Conservation (phyloP, 2,113 vertebrate species). For the Anolis carolinensis region DNA sequence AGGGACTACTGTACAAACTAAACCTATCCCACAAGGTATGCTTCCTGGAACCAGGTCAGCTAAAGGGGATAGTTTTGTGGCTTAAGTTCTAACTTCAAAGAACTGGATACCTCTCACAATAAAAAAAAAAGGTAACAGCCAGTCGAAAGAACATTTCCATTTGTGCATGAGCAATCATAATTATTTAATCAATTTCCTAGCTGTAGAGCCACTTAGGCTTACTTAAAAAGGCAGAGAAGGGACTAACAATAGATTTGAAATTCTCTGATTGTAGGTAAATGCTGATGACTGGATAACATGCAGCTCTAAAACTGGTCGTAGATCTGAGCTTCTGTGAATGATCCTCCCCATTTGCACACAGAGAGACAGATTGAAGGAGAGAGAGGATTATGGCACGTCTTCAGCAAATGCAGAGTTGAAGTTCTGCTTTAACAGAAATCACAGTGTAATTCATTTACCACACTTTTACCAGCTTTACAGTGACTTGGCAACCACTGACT, state of each 20-base stretch:
- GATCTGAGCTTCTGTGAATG: background rate
- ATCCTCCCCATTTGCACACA: background rate
- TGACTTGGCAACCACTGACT: background rate
- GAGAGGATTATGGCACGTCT: too few species aligned
- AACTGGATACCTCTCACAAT: background rate
- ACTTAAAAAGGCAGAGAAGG: background rate
- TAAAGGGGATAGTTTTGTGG: background rate
- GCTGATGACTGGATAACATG: background rate
- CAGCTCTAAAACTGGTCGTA: background rate
- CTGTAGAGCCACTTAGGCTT: background rate
- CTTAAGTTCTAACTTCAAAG: background rate
- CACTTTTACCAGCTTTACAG: background rate
- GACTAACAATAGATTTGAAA: background rate
- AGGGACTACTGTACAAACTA: too few species aligned
- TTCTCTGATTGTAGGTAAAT: background rate
- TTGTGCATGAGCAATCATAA: background rate
- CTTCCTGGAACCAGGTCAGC: background rate
- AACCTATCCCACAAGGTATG: too few species aligned
- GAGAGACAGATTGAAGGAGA: too few species aligned
- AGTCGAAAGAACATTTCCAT: slow-evolving; percentile 1
- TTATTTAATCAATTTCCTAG: background rate
- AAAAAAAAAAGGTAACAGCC: background rate
- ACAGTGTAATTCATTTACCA: background rate
- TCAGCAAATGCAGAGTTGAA: too few species aligned
- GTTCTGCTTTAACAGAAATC: background rate